Base-by-base conservation (phyloP, 2,888 invertebrate species). In the Xestia xanthographa region DNA sequence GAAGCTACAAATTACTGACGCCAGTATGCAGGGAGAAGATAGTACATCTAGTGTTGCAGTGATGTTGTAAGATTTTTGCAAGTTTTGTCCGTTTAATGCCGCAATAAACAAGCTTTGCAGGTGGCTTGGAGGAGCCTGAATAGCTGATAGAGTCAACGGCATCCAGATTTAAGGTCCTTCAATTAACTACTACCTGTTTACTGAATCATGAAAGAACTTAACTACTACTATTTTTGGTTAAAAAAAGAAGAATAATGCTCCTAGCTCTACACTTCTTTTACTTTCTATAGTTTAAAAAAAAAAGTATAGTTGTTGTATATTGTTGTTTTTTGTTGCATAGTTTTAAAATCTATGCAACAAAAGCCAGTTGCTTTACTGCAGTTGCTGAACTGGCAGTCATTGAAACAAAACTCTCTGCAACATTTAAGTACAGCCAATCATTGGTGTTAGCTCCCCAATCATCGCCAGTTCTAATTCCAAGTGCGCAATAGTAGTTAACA, bases 401-500 rank as follows among this genome's bases (percentile, higher is more conserved):
- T 50, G 20, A 66, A 43, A 62, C 29, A 41, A 60, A 22, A 43
- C 50, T 67, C 53, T 22, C 41, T 66, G 26, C 20, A 50, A 66
- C 6, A 79, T 79, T 82, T 70, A 74, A 84, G 71, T 58, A 66
- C 48, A 62, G 29, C 43, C 65, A 66, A 73, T 78, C 26, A 75
- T 78, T 63, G 58, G 73, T 66, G 65, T 76, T 71, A 67, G 29
- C 73, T 66, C 17, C 41, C 62, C 48, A 45, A 68, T 75, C 70
- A 78, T 72, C 53, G 63, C 17, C 53, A 26, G 67, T 50, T 38
- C 63, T 68, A 73, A 26, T 74, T 73, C n/a, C 56, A 29, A 56
- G 34, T 70, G 41, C 76, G 84, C 86, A 87, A 87, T 79, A 48
- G 11, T 12, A 82, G 38, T 86, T 45, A 26, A 22, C 22, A 56